A percentile compares a stretch with the other conserved stretches of the same genome.
Conservation (phyloP, 1,140 invertebrate genomes). For the Mamestra configurata region DNA sequence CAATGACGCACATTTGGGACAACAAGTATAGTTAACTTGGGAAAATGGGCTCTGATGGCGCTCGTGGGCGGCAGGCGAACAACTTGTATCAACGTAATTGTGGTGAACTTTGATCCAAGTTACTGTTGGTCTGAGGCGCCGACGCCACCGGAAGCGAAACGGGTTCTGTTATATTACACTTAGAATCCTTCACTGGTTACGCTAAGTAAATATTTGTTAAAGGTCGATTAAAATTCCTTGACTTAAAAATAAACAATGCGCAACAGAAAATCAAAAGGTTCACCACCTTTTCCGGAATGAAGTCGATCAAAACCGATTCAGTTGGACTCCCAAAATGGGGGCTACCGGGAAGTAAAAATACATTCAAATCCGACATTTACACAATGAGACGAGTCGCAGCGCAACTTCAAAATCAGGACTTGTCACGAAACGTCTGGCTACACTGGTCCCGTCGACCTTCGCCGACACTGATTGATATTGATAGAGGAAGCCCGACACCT, state of each 20-base stretch:
- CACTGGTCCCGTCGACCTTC: conserved; percentile 21
- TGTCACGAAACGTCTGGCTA: conserved; percentile 21
- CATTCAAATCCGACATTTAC: conserved; percentile 23
- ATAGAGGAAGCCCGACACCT: conserved; percentile 65
- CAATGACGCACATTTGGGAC: conserved; percentile 15
- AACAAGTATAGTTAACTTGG: conserved; percentile 10
- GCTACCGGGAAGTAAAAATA: background rate
- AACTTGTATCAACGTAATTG: conserved; percentile 25
- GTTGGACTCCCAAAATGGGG: background rate
- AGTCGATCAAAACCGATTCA: background rate
- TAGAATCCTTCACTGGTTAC: background rate
- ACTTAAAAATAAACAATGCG: background rate
- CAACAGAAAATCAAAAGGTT: background rate
- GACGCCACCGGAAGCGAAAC: conserved; percentile 15
- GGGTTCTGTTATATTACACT: background rate
- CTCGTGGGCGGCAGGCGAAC: background rate
- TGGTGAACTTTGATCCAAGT: conserved; percentile 28
- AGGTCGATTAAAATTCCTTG: background rate
- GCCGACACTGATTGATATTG: conserved; percentile 74
- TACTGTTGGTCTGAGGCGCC: background rate
- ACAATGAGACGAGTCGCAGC: conserved; percentile 1
- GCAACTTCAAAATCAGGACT: conserved; percentile 18
- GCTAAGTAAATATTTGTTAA: conserved; percentile 1
- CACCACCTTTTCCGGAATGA: background rate
- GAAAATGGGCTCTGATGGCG: conserved; percentile 16